Base-by-base conservation (phyloP, 2,113 vertebrate genomes). In the Microtus pennsylvanicus region DNA sequence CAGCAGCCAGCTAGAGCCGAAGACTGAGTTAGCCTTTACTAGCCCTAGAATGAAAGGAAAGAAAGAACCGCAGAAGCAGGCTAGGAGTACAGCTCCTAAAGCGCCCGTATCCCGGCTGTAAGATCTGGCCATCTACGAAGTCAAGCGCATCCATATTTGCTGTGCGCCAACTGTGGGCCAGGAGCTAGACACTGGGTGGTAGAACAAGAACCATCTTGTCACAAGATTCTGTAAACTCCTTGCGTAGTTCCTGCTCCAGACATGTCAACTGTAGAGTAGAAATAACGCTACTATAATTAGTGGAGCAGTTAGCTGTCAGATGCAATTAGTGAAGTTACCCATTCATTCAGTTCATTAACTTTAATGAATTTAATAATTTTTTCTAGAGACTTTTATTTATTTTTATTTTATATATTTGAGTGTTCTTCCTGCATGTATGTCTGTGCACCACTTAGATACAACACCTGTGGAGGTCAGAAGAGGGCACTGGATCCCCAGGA, bases 151-250 rank as follows among this genome's bases (percentile, higher is more conserved):
- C n/a, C 33, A 78, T 33, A 77, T 69, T 87, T 87, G 67, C 38
- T 74, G 38, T 52, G 75, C 8, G 47, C 2, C 63, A 93, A 35
- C 16, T 58, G 11, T 47, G 22, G 28, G 3, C 30, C 76, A 93
- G 61, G 21, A 69, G 26, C 7, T 91, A 69, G 26, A 70, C 4
- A 38, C 50, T 38, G 12, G 38, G 5, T 45, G 33, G 3, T 28
- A 26, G 83, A 78, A 45, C 4, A 74, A 28, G 6, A 87, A 86
- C 30, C 38, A 3, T 80, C 94, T 95, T 90, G 35, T 72, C 63
- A 65, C 67, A 67, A 77, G 93, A 38, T 88, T 75, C 21, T 74
- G 38, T 65, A 87, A 93, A 95, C 28, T 81, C 94, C 67, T 19
- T 87, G 92, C 2, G 42, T 50, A 75, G 63, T 86, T 80, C 24